Percentiles rank a stretch among this genome's conserved stretches.
Evolutionary conservation across 2,113 vertebrate species (phyloP).

Genomic region (Thermophis baileyi): DNA sequence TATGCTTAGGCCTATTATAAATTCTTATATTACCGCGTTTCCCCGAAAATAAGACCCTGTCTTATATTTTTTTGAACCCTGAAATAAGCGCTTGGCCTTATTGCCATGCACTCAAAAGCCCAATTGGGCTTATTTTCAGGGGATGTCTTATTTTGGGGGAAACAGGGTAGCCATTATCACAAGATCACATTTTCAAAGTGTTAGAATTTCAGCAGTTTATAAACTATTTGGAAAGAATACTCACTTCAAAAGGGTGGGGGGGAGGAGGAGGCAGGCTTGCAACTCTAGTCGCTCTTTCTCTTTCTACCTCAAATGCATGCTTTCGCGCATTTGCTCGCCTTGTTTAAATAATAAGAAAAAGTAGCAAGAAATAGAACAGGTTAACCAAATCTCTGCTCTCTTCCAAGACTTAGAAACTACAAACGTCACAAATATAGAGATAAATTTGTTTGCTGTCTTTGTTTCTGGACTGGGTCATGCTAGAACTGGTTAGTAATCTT

Average conservation of each 20-base stretch:
- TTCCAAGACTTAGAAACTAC: not conserved
- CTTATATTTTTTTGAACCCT: no score
- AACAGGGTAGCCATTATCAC: not conserved
- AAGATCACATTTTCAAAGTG: not conserved
- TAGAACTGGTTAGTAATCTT: not conserved
- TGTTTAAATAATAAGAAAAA: not conserved
- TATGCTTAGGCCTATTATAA: not conserved
- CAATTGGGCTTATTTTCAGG: no score
- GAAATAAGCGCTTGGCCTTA: no score
- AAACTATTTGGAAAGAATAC: not conserved
- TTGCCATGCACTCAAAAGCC: no score
- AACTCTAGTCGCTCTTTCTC: constrained; percentile 81
- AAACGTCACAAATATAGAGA: not conserved
- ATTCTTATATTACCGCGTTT: not conserved
- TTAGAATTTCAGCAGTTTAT: not conserved
- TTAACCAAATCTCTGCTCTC: constrained; percentile 2
- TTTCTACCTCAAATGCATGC: constrained; percentile 82
- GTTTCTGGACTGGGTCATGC: not conserved
- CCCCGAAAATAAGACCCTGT: no score
- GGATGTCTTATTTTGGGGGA: no score
- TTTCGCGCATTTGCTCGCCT: constrained; percentile 80
- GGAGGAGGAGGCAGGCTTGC: constrained; percentile 79
- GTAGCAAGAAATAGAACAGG: not conserved
- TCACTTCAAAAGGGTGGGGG: constrained; percentile 77
- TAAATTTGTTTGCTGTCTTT: not conserved